Conservation (phyloP, 2,888 invertebrate species). For the Epinotia nisella region DNA sequence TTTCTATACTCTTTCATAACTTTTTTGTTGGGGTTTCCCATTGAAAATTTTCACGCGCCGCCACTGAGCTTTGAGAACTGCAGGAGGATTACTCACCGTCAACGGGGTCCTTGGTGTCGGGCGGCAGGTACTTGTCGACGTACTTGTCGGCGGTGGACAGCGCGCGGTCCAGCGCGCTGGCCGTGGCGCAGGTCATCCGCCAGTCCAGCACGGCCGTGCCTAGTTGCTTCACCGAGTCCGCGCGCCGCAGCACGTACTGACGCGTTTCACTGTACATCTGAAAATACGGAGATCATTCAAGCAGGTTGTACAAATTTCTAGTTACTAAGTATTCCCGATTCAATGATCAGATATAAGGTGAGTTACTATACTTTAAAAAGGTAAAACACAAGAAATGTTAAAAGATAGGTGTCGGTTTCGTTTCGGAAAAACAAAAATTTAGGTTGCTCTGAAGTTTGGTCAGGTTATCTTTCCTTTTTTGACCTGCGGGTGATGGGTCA, state of each 20-base stretch:
- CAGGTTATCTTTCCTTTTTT: too few species aligned
- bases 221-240: slow-evolving; percentile 92
- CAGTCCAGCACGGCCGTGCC: slow-evolving; percentile 88
- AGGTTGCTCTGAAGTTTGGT: too few species aligned
- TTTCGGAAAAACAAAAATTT: too few species aligned
- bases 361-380: too few species aligned
- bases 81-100: slow-evolving; percentile 82
- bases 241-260: slow-evolving; percentile 90
- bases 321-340: too few species aligned
- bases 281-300: not conserved
- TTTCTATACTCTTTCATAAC: too few species aligned
- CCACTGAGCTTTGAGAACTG: too few species aligned
- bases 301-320: not conserved
- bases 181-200: slow-evolving; percentile 89
- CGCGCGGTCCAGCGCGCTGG: slow-evolving; percentile 89
- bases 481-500: too few species aligned
- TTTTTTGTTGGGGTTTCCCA: too few species aligned
- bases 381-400: too few species aligned
- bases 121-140: slow-evolving; percentile 92
- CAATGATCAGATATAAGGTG: not conserved
- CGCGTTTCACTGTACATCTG: slow-evolving; percentile 93
- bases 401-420: too few species aligned
- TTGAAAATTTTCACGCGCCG: too few species aligned
- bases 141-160: slow-evolving; percentile 91
- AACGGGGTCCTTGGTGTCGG: slow-evolving; percentile 86